A percentile compares a stretch with the other conserved stretches of the same genome.
These are phyloP conservation scores for Amazona guildingii DNA, from an alignment of 2,113 vertebrate genomes.

Conservation along the genomic window DNA sequence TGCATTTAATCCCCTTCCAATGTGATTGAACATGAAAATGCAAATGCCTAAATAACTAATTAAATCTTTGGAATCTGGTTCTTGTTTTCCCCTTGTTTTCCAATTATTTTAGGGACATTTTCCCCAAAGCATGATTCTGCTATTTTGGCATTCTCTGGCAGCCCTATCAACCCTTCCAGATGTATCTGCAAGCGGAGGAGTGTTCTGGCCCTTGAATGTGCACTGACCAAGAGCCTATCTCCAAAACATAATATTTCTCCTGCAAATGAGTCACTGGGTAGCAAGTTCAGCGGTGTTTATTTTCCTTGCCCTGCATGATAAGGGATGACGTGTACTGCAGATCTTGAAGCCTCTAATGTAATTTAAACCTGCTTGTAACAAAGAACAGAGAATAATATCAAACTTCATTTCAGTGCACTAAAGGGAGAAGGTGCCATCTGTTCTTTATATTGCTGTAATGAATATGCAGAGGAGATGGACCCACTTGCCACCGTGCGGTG, in stretches of 20 bases:
- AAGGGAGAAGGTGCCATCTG: slow-evolving; percentile 38
- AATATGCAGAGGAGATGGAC: not conserved
- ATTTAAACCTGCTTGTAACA: not conserved
- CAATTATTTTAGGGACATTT: not conserved
- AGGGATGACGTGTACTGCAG: not conserved
- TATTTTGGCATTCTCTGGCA: not conserved
- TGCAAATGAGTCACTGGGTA: not conserved
- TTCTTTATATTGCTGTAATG: not conserved
- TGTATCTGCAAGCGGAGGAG: not conserved
- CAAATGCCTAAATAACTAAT: not conserved
- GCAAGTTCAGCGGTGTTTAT: not conserved
- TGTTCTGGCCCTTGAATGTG: not conserved
- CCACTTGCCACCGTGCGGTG: accelerated
- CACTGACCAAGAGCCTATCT: not conserved
- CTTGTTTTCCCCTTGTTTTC: not conserved
- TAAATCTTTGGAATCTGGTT: not conserved
- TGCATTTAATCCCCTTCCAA: slow-evolving; percentile 1
- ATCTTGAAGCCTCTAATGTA: not conserved
- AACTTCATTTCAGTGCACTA: not conserved
- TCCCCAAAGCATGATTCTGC: not conserved
- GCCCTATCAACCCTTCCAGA: not conserved
- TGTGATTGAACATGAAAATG: slow-evolving; percentile 9
- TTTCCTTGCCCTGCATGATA: not conserved
- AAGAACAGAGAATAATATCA: not conserved
- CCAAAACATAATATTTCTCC: not conserved